These are phyloP conservation scores for Empidonax traillii DNA, from an alignment of 2,113 vertebrate species.

Conservation along the genomic window DNA sequence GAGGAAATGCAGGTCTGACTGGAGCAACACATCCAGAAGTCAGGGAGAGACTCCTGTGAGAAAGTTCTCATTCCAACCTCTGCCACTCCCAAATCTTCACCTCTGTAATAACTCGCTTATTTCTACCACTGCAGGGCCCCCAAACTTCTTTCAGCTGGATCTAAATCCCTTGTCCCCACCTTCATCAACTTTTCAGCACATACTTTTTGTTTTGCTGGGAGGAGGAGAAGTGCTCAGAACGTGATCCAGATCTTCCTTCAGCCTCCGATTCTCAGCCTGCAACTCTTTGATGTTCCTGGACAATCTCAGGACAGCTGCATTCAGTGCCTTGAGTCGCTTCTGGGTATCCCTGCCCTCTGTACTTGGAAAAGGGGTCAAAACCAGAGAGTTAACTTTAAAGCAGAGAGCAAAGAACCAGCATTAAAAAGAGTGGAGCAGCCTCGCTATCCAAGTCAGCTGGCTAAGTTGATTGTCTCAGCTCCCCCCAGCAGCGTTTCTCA, in stretches of 20 bases:
- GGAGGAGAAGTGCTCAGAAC: constrained; percentile 70
- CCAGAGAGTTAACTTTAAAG: constrained; percentile 8
- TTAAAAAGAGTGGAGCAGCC: background rate
- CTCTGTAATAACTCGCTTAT: background rate
- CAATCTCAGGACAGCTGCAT: constrained; percentile 78
- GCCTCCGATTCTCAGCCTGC: constrained; percentile 82
- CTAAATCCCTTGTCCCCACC: accelerated
- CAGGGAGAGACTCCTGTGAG: background rate
- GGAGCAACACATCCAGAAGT: background rate
- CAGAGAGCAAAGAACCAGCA: background rate
- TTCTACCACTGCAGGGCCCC: background rate
- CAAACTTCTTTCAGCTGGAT: background rate
- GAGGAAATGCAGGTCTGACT: background rate
- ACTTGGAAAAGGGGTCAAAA: background rate
- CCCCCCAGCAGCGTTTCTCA: background rate
- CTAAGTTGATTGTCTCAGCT: background rate
- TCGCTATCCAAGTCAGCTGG: background rate
- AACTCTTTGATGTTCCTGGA: constrained; percentile 83
- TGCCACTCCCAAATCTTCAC: background rate
- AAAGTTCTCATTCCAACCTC: background rate
- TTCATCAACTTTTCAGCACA: background rate
- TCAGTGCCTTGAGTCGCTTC: constrained; percentile 79
- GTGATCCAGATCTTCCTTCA: constrained; percentile 81
- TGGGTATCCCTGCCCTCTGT: constrained; percentile 79
- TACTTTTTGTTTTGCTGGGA: constrained; percentile 77